These are phyloP conservation scores for Caenorhabditis remanei DNA, from an alignment of 1,140 invertebrate genomes.

Conservation along the genomic window DNA sequence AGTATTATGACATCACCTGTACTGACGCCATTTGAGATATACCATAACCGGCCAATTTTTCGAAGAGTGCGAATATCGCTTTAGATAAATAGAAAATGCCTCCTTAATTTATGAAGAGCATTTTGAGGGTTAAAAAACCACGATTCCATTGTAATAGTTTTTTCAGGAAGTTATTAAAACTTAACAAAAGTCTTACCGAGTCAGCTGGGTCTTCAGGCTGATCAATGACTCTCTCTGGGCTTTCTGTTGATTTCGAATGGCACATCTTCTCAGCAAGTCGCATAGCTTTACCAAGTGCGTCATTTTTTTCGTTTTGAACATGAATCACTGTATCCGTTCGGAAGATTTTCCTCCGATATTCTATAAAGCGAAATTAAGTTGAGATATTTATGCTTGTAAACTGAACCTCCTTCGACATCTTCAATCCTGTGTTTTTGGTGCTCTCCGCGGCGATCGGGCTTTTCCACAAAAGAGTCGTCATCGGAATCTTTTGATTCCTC, in stretches of 20 bases:
- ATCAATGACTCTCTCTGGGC: too few species aligned
- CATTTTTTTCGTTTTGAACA: not conserved
- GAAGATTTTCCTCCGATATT: not conserved
- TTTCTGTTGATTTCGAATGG: not conserved
- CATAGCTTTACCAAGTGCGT: not conserved
- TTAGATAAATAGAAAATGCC: too few species aligned
- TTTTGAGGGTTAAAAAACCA: too few species aligned
- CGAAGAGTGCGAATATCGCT: too few species aligned
- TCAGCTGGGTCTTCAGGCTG: too few species aligned
- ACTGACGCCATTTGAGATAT: too few species aligned
- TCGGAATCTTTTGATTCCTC: not conserved
- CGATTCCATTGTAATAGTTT: too few species aligned
- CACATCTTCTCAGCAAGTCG: not conserved
- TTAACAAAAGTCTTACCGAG: too few species aligned
- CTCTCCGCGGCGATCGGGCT: not conserved
- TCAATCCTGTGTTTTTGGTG: not conserved
- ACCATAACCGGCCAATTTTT: too few species aligned
- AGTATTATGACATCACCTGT: too few species aligned
- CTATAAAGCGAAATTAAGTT: not conserved
- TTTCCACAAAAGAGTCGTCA: not conserved
- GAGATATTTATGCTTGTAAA: not conserved
- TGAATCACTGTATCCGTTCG: not conserved
- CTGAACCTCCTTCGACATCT: not conserved
- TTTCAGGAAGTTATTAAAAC: too few species aligned
- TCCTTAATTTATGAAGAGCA: too few species aligned